phyloP scores from a whole-genome alignment of 2,888 invertebrate species.

The Nomada lathburiana region DNA sequence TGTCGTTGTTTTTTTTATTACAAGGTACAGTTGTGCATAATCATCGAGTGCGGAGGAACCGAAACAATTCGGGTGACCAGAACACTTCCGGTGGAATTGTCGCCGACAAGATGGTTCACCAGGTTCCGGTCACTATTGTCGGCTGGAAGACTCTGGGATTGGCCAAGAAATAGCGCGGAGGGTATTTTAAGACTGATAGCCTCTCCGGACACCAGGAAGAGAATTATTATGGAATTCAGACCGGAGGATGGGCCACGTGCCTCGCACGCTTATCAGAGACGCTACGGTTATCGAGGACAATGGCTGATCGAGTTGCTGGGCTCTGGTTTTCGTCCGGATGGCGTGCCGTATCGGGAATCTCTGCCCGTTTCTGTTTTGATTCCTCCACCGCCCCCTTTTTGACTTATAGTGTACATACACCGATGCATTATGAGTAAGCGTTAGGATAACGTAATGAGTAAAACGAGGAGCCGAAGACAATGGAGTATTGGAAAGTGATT shows the following conservation, averaged over 20 bases:
- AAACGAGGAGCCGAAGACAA: not conserved
- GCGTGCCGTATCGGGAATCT: constrained; percentile 4
- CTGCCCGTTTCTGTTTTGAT: constrained; percentile 31
- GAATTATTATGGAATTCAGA: constrained; percentile 59
- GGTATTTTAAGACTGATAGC: constrained; percentile 45
- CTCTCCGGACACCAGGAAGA: constrained; percentile 27
- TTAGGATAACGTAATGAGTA: no score
- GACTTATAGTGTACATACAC: not conserved
- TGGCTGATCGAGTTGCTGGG: constrained; percentile 75
- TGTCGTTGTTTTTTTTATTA: constrained; percentile 20
- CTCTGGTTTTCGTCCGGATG: constrained; percentile 57
- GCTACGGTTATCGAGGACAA: constrained; percentile 76
- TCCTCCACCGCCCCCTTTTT: constrained; percentile 53
- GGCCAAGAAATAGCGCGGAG: constrained; percentile 29
- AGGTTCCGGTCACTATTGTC: constrained; percentile 37
- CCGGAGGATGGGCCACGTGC: constrained; percentile 71
- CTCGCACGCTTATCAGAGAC: constrained; percentile 63
- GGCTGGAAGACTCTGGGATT: constrained; percentile 38
- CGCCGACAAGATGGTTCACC: constrained; percentile 31
- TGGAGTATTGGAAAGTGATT: not conserved
- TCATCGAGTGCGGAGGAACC: constrained; percentile 18
- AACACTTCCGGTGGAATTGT: constrained; percentile 54
- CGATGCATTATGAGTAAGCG: no score
- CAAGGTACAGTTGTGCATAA: constrained; percentile 22
- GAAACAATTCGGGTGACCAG: constrained; percentile 41